Percentiles rank a stretch among this genome's conserved stretches.
phyloP scores from a whole-genome alignment of 2,888 invertebrate genomes.

The Lapara coniferarum region DNA sequence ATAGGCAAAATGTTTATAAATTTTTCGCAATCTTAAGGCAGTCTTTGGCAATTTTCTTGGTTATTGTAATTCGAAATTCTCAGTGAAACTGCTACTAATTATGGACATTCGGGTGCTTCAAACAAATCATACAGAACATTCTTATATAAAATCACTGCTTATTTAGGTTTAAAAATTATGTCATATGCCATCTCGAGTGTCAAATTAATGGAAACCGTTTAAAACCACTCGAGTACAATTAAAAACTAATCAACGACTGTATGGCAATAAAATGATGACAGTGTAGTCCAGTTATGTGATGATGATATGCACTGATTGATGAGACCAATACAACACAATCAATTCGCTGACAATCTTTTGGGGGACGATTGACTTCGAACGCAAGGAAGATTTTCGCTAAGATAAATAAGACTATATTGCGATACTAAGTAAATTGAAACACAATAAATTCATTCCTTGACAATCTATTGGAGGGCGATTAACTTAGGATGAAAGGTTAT shows the following conservation, averaged over 20 bases:
- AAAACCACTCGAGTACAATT: constrained; percentile 43
- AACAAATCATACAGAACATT: background rate
- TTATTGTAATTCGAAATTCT: no score
- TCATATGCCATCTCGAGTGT: background rate
- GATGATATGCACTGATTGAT: constrained; percentile 62
- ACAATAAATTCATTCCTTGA: no score
- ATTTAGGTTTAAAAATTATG: background rate
- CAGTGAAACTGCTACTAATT: no score
- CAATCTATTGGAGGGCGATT: no score
- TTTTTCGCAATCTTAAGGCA: no score
- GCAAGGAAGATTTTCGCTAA: background rate
- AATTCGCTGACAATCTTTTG: constrained; percentile 53
- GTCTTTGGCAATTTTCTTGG: no score
- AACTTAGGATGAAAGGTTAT: no score
- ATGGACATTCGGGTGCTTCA: no score
- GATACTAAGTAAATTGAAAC: no score
- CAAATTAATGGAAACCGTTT: constrained; percentile 16
- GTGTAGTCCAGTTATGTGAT: constrained; percentile 49
- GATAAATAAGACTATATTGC: no score
- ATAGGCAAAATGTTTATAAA: no score
- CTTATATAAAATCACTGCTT: background rate
- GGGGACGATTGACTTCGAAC: constrained; percentile 31
- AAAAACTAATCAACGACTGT: constrained; percentile 48
- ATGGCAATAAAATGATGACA: constrained; percentile 59
- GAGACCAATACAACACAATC: constrained; percentile 59